These are phyloP conservation scores for Lomographa bimaculata DNA, from an alignment of 2,888 invertebrate species.

Conservation along the genomic window DNA sequence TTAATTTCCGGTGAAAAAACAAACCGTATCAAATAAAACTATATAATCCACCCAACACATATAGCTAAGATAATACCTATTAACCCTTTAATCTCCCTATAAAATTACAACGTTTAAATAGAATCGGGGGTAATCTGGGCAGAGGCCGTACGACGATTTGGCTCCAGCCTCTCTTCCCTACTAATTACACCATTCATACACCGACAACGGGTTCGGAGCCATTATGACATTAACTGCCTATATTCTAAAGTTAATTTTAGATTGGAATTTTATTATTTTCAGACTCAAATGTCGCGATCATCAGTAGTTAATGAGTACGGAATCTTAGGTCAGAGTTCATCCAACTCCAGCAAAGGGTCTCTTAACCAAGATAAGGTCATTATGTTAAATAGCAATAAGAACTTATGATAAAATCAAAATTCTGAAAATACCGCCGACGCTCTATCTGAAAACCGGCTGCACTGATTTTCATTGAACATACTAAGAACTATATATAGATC, in stretches of 20 bases:
- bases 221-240: slow-evolving; percentile 39
- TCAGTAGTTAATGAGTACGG: neutral
- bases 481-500: no score
- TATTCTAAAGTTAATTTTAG: slow-evolving; percentile 34
- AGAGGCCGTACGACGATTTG: slow-evolving; percentile 34
- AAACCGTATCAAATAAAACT: no score
- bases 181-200: slow-evolving; percentile 52
- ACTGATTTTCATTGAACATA: no score
- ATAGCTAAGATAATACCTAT: slow-evolving; percentile 4
- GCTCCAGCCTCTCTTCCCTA: slow-evolving; percentile 39
- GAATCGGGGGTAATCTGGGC: slow-evolving; percentile 18
- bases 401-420: no score
- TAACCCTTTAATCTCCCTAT: slow-evolving; percentile 4
- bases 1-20: no score
- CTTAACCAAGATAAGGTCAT: no score
- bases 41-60: no score
- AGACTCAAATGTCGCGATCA: slow-evolving; percentile 14
- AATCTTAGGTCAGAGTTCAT: no score
- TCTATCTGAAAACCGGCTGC: no score
- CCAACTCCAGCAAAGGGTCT: no score
- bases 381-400: no score
- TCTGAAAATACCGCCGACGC: no score
- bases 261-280: slow-evolving; percentile 11
- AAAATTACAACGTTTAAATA: slow-evolving; percentile 11
- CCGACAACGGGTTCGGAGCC: slow-evolving; percentile 41